A percentile compares a stretch with the other conserved stretches of the same genome.
Evolutionary conservation across 2,888 invertebrate genomes (phyloP).

Genomic region (Caradrina clavipalpis): DNA sequence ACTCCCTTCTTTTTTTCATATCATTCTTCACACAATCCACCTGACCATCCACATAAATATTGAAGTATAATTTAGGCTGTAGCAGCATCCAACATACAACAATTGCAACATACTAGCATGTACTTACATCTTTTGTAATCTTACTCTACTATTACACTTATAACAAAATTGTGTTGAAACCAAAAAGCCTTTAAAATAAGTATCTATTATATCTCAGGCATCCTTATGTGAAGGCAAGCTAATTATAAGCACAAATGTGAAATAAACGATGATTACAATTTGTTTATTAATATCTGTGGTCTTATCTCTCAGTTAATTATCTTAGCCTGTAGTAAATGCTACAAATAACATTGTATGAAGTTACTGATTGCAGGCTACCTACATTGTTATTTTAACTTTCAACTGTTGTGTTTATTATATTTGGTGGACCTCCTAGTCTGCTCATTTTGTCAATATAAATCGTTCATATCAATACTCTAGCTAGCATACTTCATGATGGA

Average conservation of each 20-base stretch:
- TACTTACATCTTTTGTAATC: no score
- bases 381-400: constrained; percentile 7
- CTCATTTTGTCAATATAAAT: neutral
- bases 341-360: constrained; percentile 23
- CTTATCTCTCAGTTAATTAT: constrained; percentile 52
- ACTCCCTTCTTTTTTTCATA: no score
- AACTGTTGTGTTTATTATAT: neutral
- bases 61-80: no score
- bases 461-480: no score
- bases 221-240: neutral
- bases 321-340: constrained; percentile 25
- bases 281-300: constrained; percentile 32
- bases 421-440: neutral
- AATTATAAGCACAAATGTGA: constrained; percentile 14
- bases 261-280: constrained; percentile 30
- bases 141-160: no score
- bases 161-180: neutral
- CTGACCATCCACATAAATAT: no score
- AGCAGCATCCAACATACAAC: no score
- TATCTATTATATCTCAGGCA: neutral
- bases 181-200: neutral
- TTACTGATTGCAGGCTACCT: constrained; percentile 13
- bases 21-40: no score
- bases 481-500: no score
- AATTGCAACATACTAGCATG: no score